Evolutionary conservation across 2,888 invertebrate species (phyloP).

Genomic region (Spicauda simplicius): DNA sequence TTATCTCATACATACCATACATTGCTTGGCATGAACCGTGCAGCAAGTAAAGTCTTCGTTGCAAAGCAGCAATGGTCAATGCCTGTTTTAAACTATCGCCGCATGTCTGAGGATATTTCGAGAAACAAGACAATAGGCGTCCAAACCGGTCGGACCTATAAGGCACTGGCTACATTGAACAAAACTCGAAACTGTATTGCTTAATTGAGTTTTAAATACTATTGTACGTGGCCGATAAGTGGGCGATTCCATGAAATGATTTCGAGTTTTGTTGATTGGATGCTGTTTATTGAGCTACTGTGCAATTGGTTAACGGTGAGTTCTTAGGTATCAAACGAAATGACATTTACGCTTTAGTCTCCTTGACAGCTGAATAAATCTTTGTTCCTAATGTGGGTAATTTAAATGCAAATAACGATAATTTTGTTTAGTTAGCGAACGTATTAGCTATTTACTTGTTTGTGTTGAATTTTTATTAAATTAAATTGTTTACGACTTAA

Average conservation of each 20-base stretch:
- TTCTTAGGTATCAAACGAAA: not conserved
- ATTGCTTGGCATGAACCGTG: slow-evolving; percentile 13
- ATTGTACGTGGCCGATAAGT: slow-evolving; percentile 26
- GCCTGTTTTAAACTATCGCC: slow-evolving; percentile 4
- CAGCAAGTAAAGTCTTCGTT: too few species aligned
- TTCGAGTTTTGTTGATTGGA: slow-evolving; percentile 26
- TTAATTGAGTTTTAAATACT: slow-evolving; percentile 37
- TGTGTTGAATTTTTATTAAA: too few species aligned
- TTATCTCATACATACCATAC: slow-evolving; percentile 6
- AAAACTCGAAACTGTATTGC: slow-evolving; percentile 24
- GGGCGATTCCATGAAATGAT: slow-evolving; percentile 30
- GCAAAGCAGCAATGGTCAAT: slow-evolving; percentile 22
- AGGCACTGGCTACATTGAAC: slow-evolving; percentile 31
- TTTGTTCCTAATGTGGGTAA: not conserved
- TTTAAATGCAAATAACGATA: not conserved
- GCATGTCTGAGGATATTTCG: slow-evolving; percentile 17
- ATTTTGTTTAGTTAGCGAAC: not conserved
- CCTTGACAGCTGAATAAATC: not conserved
- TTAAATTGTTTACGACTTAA: too few species aligned
- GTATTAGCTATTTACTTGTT: too few species aligned
- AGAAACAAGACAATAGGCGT: slow-evolving; percentile 40
- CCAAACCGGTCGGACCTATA: slow-evolving; percentile 37
- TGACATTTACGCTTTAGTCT: not conserved
- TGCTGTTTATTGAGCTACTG: slow-evolving; percentile 5
- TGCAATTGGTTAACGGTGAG: not conserved